Evolutionary conservation across 2,113 vertebrate species (phyloP), one percentile per base, ranked within the genome.

Genomic region (Regulus satrapa): DNA sequence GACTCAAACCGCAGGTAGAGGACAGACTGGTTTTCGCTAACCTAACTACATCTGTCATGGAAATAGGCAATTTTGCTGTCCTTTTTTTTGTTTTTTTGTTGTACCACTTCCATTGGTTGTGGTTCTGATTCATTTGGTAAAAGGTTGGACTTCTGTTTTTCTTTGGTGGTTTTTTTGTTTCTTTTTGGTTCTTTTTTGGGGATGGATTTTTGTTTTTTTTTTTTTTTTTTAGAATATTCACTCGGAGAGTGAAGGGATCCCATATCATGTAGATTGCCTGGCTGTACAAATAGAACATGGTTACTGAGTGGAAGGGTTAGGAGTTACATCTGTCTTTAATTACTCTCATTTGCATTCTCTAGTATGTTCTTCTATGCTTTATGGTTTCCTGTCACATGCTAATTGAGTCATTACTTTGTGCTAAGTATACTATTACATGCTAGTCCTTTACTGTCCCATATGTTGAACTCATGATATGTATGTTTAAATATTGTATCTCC

Each of bases 381-480:
- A 73, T 0, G 1, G 54, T 79, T 89, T 82, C 74, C 49, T 69
- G 41, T 69, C 58, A 71, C 4, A 4, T 85, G 71, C 25, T 94
- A 88, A 88, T 88, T 85, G 77, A 82, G 75, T 88, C 38, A 88
- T 92, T 82, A 59, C 36, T 79, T 96, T 62, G 43, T 82, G 66
- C 54, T 94, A 85, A 89, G 41, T 23, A 15, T 64, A 14, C 11
- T 49, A 36, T 71, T 46, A 72, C 0, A 0, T 87, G 66, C 43
- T 66, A 81, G 48, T 72, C 49, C 72, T 92, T 89, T 76, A 56
- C 25, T 61, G n/a, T 61, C 25, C 69, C 71, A 34, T 68, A 49
- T 79, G 88, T 61, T 73, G 49, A 92, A 66, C 31, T 88, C 45
- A 36, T 10, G 4, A 54, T 49, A 23, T 74, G 2, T 61, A 49